Evolutionary conservation across 92 coral and sea anemone species (phyloP), one percentile per base, ranked within the genome.

Genomic region (Virgularia gustaviana): DNA sequence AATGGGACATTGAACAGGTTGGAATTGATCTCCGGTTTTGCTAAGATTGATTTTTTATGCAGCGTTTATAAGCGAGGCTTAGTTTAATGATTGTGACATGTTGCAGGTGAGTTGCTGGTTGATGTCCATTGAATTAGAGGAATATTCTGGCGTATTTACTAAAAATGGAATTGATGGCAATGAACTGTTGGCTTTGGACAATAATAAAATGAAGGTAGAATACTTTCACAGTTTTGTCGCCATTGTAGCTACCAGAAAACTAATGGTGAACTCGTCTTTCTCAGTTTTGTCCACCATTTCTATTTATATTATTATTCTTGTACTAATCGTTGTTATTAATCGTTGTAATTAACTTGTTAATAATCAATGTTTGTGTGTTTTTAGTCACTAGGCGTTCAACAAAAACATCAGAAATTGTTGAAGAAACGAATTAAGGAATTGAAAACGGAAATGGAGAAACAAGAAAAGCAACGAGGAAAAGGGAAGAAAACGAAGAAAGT

Each of bases 401-500:
- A 82, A 65, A 90, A 86, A 29, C 87, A 88, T 72, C 75, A 89
- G 63, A 77, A 77, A 12, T 1, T 81, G 57, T 76, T 94, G 54
- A 94, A 94, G 72, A 94, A 94, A 75, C 81, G 77, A 32, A 59
- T 94, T 31, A 94, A 94, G 75, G 96, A 89, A 25, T 80, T 94
- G 70, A 89, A 85, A 55, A 36, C 62, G 28, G 96, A 94, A 55
- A 79, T 81, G 76, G 99, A 85, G 86, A 84, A 78, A 92, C 83
- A 44, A 80, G 77, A 59, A 83, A 90, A 62, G 95, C 85, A 16
- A 87, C 71, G 79, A 87, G 83, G 65, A 37, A 85, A 49, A 72
- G 78, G 57, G 77, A 82, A 43, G 81, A 41, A 80, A 45, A 28
- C 74, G 79, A 30, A 80, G 63, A 58, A 80, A 45, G 60, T 33